Base-by-base conservation (phyloP, 2,113 vertebrate genomes). In the Platichthys stellatus region DNA sequence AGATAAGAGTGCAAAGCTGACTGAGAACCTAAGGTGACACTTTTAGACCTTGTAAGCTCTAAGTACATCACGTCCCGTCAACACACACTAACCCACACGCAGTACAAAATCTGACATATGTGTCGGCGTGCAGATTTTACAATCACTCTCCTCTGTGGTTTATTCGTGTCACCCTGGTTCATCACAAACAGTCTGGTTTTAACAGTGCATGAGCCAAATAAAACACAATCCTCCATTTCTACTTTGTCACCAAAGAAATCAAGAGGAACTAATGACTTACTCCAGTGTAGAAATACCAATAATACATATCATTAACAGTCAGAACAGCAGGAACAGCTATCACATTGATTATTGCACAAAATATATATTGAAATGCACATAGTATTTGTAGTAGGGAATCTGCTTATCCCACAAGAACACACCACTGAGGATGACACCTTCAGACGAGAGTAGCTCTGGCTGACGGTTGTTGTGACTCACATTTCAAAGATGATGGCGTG, bases 121-220 rank as follows among this genome's bases (percentile, higher is more conserved):
- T 47, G 35, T 72, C 5, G 53, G 11, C 13, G 20, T 45, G 54
- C 72, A 28, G 60, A 21, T 20, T 35, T 20, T 28, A 53, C 57
- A 14, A 17, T 20, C 45, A 0, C 12, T 23, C 7, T n/a, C 57
- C 24, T 72, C 6, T 20, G 23, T 61, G 56, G 76, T 76, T 28
- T 62, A 76, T 24, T 68, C 0, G 60, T 85, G 89, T 81, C 88
- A 80, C 88, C 76, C 62, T 5, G 49, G 79, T 80, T 84, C 71
- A 3, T 74, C 74, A 31, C 72, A 88, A 93, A 94, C 92, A 93
- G 93, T 94, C 93, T 73, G 80, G 75, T 76, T 91, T 80, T 91
- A 94, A 94, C 92, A 93, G 93, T 94, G 87, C 82, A 38, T 72
- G 77, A 89, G 93, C 93, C 92, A 90, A 91, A 89, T 89, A 74